Evolutionary conservation across 2,113 vertebrate genomes (phyloP).

Genomic region (Nothobranchius kuhntae): DNA sequence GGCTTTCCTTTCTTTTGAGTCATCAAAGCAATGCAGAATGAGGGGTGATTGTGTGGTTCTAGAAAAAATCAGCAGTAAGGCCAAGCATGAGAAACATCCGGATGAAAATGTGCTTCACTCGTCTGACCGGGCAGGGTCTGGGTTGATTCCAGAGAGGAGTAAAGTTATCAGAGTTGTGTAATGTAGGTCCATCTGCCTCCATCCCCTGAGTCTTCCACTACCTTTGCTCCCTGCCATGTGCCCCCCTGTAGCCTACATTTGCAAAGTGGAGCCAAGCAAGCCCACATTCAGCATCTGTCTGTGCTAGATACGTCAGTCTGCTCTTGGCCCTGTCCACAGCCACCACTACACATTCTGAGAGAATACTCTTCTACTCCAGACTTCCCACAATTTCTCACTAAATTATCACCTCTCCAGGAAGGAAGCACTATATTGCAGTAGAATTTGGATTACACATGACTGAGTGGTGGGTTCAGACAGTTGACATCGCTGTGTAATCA

Average conservation of each 20-base stretch:
- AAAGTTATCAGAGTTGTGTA: slow-evolving; percentile 45
- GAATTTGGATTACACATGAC: slow-evolving; percentile 38
- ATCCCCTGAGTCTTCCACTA: slow-evolving; percentile 55
- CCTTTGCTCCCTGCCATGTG: slow-evolving; percentile 61
- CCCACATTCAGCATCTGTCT: slow-evolving; percentile 51
- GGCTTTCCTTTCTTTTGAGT: neutral
- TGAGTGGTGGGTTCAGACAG: slow-evolving; percentile 34
- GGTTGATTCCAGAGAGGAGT: slow-evolving; percentile 39
- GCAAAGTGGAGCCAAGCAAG: slow-evolving; percentile 41
- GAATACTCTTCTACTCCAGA: slow-evolving; percentile 18
- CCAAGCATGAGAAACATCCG: slow-evolving; percentile 49
- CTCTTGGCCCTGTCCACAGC: slow-evolving; percentile 3
- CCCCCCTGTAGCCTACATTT: slow-evolving; percentile 69
- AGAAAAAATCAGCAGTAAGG: slow-evolving; percentile 33
- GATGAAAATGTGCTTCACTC: slow-evolving; percentile 37
- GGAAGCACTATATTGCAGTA: slow-evolving; percentile 7
- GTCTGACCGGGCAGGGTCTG: slow-evolving; percentile 54
- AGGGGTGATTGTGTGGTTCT: slow-evolving; percentile 7
- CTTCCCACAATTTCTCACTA: slow-evolving; percentile 40
- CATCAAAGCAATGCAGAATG: neutral
- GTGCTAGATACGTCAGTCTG: slow-evolving; percentile 57
- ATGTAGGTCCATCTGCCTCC: slow-evolving; percentile 60
- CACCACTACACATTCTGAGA: slow-evolving; percentile 3
- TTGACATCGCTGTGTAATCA: slow-evolving; percentile 61
- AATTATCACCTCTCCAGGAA: slow-evolving; percentile 47